Conservation (phyloP, 64 coral and sea anemone genomes). For the Pocillopora verrucosa region DNA sequence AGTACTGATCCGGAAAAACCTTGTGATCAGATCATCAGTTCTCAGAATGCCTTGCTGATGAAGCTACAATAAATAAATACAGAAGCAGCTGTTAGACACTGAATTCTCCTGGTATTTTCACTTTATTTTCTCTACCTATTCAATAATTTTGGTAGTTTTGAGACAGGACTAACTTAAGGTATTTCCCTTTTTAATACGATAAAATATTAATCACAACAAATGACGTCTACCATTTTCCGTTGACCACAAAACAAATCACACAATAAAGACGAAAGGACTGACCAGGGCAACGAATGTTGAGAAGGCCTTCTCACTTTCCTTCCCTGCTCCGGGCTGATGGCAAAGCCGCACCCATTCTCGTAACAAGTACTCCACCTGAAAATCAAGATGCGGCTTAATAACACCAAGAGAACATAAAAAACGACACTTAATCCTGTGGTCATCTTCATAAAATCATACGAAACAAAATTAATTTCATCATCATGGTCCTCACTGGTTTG, state of each 20-base stretch:
- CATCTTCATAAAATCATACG: too few relatives aligned
- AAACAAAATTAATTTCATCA: too few relatives aligned
- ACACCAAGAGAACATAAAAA: neutral
- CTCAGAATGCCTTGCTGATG: conserved; percentile 95
- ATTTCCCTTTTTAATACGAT: too few relatives aligned
- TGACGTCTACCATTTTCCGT: too few relatives aligned
- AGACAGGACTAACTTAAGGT: too few relatives aligned
- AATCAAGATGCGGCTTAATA: neutral
- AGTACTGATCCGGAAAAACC: conserved; percentile 97
- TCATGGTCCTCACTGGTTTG: too few relatives aligned
- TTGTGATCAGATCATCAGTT: conserved; percentile 98
- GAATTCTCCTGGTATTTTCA: too few relatives aligned
- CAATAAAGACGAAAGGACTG: conserved; percentile 1
- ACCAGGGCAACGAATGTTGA: conserved; percentile 95
- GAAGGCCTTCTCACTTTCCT: conserved; percentile 98
- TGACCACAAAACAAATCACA: too few relatives aligned
- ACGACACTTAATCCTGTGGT: neutral
- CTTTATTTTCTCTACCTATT: too few relatives aligned
- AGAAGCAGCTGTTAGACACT: neutral
- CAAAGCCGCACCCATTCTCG: conserved; percentile 96
- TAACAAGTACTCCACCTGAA: conserved; percentile 93
- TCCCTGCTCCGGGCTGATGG: conserved; percentile 97
- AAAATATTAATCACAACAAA: too few relatives aligned
- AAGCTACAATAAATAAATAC: conserved; percentile 60
- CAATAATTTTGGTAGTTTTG: too few relatives aligned